These are phyloP conservation scores for Sitta carolinensis DNA, from an alignment of 2,797 vertebrate genomes.

Conservation along the genomic window DNA sequence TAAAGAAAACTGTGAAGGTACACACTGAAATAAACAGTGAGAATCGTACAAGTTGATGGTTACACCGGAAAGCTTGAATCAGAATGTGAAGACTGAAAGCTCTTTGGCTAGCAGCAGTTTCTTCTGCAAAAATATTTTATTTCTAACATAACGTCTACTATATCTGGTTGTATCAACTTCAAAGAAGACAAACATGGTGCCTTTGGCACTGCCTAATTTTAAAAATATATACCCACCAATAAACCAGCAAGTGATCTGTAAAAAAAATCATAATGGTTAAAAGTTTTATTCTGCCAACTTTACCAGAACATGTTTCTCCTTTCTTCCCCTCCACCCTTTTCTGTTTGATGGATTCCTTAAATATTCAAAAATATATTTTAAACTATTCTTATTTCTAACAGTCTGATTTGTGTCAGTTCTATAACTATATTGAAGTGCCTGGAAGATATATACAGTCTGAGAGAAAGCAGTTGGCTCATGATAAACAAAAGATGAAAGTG, in stretches of 20 bases:
- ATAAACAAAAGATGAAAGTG: conserved; percentile 54
- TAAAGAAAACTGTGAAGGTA: conserved; percentile 52
- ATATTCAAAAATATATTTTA: conserved; percentile 18
- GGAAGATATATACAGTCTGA: conserved; percentile 19
- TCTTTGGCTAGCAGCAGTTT: conserved; percentile 31
- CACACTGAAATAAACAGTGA: conserved; percentile 54
- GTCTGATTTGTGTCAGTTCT: conserved; percentile 14
- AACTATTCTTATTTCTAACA: conserved; percentile 3
- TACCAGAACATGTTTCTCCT: neutral
- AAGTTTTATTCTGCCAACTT: neutral
- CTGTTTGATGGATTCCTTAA: neutral
- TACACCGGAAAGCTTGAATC: conserved; percentile 37
- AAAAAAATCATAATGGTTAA: neutral
- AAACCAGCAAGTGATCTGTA: neutral
- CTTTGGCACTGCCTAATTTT: conserved; percentile 21
- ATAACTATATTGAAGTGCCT: conserved; percentile 18
- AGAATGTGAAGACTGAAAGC: conserved; percentile 20
- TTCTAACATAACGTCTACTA: neutral
- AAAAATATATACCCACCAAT: neutral
- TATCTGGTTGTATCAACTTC: conserved; percentile 37
- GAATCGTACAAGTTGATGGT: neutral
- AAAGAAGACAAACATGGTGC: neutral
- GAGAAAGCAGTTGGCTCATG: conserved; percentile 16
- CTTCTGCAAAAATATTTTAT: conserved; percentile 46
- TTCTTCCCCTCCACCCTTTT: neutral